These are phyloP conservation scores for Cheirogaleus major DNA, from an alignment of 2,797 vertebrate genomes.

Conservation along the genomic window DNA sequence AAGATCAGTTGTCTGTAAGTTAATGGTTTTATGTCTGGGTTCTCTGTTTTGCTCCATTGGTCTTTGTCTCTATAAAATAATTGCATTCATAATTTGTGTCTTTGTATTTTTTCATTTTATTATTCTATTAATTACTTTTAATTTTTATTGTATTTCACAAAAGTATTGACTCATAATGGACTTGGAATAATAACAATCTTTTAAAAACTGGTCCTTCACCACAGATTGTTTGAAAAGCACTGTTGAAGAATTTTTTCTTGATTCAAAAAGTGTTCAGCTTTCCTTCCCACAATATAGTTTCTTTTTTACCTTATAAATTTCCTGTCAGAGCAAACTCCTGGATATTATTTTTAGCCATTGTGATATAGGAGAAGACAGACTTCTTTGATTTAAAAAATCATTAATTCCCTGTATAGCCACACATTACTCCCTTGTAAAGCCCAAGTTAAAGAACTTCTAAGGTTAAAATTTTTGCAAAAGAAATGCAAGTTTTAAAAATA, in stretches of 20 bases:
- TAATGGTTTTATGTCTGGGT: neutral
- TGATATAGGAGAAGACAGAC: neutral
- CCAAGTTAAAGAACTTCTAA: neutral
- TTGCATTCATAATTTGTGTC: neutral
- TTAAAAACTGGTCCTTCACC: neutral
- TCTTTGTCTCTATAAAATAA: neutral
- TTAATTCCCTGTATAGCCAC: neutral
- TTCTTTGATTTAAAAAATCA: slow-evolving; percentile 6
- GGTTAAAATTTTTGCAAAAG: neutral
- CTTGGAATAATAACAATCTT: neutral
- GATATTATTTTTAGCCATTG: neutral
- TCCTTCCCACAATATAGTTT: neutral
- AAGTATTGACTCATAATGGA: neutral
- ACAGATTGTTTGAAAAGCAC: neutral
- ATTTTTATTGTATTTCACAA: neutral
- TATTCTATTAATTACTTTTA: neutral
- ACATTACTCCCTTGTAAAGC: neutral
- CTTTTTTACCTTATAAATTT: neutral
- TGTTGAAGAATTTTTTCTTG: neutral
- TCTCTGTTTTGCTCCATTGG: neutral
- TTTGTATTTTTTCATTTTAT: neutral
- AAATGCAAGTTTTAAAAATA: neutral
- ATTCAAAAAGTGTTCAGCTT: neutral
- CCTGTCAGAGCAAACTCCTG: neutral
- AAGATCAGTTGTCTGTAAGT: neutral